Evolutionary conservation across 2,113 vertebrate species (phyloP).

Genomic region (Thalassarche chlororhynchos): DNA sequence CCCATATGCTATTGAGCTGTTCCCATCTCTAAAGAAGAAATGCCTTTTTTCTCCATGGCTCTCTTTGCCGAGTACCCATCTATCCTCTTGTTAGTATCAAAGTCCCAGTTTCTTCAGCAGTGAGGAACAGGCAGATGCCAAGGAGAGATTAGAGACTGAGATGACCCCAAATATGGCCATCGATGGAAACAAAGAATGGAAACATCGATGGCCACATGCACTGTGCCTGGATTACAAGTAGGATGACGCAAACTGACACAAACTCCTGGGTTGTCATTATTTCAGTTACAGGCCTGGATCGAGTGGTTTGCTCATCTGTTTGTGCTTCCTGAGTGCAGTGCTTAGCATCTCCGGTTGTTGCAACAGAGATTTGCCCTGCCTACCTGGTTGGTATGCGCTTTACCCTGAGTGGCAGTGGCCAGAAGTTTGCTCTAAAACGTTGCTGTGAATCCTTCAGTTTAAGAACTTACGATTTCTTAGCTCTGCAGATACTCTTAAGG

Average conservation of each 20-base stretch:
- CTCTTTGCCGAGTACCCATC: not conserved
- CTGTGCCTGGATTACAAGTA: not conserved
- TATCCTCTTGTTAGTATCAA: not conserved
- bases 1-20: not conserved
- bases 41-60: not conserved
- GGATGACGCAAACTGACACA: no score
- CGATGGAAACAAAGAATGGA: not conserved
- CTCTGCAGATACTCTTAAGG: not conserved
- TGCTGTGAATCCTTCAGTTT: not conserved
- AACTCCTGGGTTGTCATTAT: not conserved
- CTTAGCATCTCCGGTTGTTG: not conserved
- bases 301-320: not conserved
- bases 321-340: not conserved
- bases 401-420: accelerated
- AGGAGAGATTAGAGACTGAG: not conserved
- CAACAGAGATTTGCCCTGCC: not conserved
- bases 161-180: accelerated
- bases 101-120: not conserved
- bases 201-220: no score
- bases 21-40: not conserved
- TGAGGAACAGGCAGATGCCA: not conserved
- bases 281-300: not conserved
- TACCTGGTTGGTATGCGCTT: not conserved
- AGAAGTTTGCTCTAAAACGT: not conserved
- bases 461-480: not conserved